Evolutionary conservation across 2,113 vertebrate species (phyloP).

Genomic region (Isurus oxyrinchus): DNA sequence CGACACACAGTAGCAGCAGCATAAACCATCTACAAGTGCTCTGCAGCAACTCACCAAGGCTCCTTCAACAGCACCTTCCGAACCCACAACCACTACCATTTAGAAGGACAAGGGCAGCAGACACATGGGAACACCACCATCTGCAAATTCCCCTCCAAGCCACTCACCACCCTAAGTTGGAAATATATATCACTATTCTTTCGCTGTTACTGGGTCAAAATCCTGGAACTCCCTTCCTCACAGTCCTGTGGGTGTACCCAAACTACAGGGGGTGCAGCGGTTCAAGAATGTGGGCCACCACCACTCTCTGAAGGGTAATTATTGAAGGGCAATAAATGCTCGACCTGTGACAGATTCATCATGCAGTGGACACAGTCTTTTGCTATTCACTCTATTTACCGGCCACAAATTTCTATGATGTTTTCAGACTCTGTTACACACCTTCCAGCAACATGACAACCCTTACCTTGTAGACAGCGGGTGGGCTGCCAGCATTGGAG

Average conservation of each 20-base stretch:
- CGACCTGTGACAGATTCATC: background rate
- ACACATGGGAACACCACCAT: too few species aligned
- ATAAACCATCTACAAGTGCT: background rate
- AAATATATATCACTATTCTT: too few species aligned
- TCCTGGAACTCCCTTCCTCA: too few species aligned
- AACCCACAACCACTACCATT: background rate
- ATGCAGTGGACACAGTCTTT: background rate
- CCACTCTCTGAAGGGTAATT: too few species aligned
- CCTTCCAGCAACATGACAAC: background rate
- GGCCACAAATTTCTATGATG: background rate
- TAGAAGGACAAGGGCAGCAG: too few species aligned
- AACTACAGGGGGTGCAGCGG: too few species aligned
- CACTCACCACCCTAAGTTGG: too few species aligned
- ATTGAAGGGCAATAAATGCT: background rate
- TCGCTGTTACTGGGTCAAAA: too few species aligned
- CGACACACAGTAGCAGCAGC: too few species aligned
- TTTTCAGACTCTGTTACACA: background rate
- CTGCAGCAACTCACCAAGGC: background rate
- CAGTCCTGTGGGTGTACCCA: too few species aligned
- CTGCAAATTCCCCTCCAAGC: too few species aligned
- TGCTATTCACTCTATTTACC: background rate
- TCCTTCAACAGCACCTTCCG: background rate
- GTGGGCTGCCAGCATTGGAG: background rate
- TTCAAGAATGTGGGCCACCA: too few species aligned
- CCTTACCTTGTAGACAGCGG: background rate